Evolutionary conservation across 2,113 vertebrate species (phyloP).

Genomic region (Leptobrachium ailaonicum): DNA sequence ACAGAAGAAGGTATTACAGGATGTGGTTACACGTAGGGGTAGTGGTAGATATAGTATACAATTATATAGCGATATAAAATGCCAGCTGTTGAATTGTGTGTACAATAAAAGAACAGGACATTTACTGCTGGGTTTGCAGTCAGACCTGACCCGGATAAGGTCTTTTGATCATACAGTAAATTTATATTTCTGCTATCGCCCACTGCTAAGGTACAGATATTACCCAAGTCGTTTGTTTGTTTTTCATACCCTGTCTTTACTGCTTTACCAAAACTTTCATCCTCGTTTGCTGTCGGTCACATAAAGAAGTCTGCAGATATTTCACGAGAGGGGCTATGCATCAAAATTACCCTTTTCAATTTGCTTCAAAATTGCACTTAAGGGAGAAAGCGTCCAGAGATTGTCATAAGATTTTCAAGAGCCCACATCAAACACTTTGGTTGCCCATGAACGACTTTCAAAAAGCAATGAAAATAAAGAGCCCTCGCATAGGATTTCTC

Average conservation of each 20-base stretch:
- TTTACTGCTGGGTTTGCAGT: background rate
- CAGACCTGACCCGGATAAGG: background rate
- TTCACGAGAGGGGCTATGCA: conserved; percentile 1
- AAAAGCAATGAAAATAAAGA: conserved; percentile 49
- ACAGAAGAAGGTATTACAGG: no score
- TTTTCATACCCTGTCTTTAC: background rate
- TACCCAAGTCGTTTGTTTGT: background rate
- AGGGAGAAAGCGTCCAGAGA: conserved; percentile 34
- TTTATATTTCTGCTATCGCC: background rate
- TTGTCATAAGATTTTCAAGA: conserved; percentile 1
- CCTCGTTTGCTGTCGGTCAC: background rate
- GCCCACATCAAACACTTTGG: conserved; percentile 29
- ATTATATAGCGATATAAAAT: background rate
- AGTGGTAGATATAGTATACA: background rate
- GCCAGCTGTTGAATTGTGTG: background rate
- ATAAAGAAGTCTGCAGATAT: conserved; percentile 1
- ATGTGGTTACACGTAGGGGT: no score
- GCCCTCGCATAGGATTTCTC: conserved; percentile 29
- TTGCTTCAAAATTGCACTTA: background rate
- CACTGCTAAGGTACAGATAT: background rate
- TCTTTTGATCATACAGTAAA: background rate
- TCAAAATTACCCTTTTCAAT: conserved; percentile 11
- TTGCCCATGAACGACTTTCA: conserved; percentile 22
- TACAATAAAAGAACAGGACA: background rate
- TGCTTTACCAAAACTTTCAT: background rate